Base-by-base conservation (phyloP, 2,888 invertebrate genomes). In the Ptycholaimellus sp. region DNA sequence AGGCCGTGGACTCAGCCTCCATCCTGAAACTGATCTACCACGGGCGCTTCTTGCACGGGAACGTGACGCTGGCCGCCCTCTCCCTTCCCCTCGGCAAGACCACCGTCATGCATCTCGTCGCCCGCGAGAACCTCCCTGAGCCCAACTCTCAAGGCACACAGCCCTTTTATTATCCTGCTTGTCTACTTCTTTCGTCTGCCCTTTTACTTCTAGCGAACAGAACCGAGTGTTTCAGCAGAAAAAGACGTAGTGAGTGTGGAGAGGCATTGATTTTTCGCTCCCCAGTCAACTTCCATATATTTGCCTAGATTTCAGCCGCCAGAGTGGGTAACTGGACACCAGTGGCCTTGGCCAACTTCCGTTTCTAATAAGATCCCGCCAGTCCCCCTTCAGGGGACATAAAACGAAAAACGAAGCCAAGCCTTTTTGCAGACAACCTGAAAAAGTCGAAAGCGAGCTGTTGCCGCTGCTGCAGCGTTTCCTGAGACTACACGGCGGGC, bases 41-140 rank as follows among this genome's bases (percentile, higher is more conserved):
- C 70, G 96, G 96, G 51, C 75, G 96, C 58, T 96, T 93, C 71
- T 72, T 93, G 60, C 93, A 93, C 70, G 90, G 90, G 69, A 90
- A 87, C 66, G 93, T 93, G 61, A 52, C 49, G 17, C 40, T 52
- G 18, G 47, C 46, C 32, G 93, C 93, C 56, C 72, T 96, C 58
- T 85, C 87, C 59, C 72, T 96, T 65, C 82, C 85, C 48, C 72
- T 79, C 54, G 90, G 90, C 53, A 87, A 85, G 67, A 93, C 90
- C 58, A 87, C 90, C 60, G 93, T 96, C 61, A 96, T 96, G 93
- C 96, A 96, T 70, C 74, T 96, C 59, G 93, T 96, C 63, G 87
- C 93, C 52, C 73, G 93, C 67, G 96, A 96, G 68, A 90, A 85
- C 65, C 70, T 96, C 64, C 93, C 93, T 57, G 93, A 93, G 70